Base-by-base conservation (phyloP, 2,888 invertebrate genomes). In the Meiosimyza decipiens region DNA sequence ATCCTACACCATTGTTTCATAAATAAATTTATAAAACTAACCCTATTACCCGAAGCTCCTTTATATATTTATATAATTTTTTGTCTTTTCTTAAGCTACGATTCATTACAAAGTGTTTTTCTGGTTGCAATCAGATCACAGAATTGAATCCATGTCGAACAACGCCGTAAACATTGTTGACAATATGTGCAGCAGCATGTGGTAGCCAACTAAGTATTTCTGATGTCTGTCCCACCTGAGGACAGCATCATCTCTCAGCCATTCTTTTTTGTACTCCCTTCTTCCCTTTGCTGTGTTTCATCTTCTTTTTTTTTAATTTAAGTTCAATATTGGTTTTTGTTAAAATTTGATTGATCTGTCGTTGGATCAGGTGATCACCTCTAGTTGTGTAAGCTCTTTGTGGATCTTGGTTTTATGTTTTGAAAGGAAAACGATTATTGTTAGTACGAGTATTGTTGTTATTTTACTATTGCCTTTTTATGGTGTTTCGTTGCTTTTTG, bases 381-480 rank as follows among this genome's bases (percentile, higher is more conserved):
- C 33, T 49, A 47, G 16, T 40, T 40, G 40, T 7, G 40, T 40
- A 1, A 40, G 2, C 40, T 6, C 9, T 40, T 40, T 40, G 6
- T 9, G 9, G 40, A 40, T 40, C 40, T 9, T 40, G 40, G 9
- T 2, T 40, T 40, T 9, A 9, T 40, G 40, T 40, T 40, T 40
- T 9, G 40, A 40, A 40, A 40, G 40, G 9, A 40, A 40, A 40
- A 40, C 40, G 40, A 49, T 59, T 40, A 40, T 54, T 6, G 66
- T 55, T n/a, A 6, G n/a, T 66, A 22, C 63, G 18, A 40, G 63
- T 71, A 59, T 65, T 71, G 71, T 65, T 63, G 77, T 74, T 77
- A 77, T 78, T 77, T 77, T 62, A 76, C 76, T 77, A 64, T 77
- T 79, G 77, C 59, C 79, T 78, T 78, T 79, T 79, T 79, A 79